Conservation (phyloP, 2,113 vertebrate species). For the Cyrtonyx montezumae region DNA sequence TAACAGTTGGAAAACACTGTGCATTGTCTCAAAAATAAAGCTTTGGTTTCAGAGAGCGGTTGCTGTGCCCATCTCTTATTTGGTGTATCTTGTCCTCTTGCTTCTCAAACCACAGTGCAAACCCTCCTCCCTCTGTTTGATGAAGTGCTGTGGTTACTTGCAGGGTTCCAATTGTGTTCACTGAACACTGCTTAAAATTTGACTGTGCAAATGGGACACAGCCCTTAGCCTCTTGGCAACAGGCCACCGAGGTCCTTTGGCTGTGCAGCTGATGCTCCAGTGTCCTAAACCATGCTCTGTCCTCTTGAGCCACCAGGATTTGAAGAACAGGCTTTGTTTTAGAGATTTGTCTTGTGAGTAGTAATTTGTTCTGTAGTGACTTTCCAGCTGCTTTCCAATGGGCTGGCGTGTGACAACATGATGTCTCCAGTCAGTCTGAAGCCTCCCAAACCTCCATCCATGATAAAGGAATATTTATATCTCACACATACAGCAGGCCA, state of each 20-base stretch:
- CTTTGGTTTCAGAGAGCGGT: background rate
- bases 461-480: conserved; percentile 52
- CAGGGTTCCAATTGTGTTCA: background rate
- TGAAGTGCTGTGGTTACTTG: background rate
- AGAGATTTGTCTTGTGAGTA: background rate
- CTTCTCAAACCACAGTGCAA: rapidly evolving
- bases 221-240: rapidly evolving
- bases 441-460: background rate
- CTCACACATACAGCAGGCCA: background rate
- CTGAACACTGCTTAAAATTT: background rate
- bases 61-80: rapidly evolving
- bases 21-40: background rate
- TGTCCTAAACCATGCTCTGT: background rate
- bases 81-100: background rate
- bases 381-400: conserved; percentile 26
- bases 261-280: background rate
- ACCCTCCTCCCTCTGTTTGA: background rate
- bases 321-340: conserved; percentile 39
- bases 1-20: background rate
- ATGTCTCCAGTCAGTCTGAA: conserved; percentile 46
- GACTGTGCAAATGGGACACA: background rate
- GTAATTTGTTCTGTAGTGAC: conserved; percentile 15
- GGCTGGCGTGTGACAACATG: background rate
- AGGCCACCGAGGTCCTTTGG: rapidly evolving
- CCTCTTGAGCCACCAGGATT: background rate